Conservation (phyloP, 1,140 invertebrate species). For the Lordiphosa mommai region DNA sequence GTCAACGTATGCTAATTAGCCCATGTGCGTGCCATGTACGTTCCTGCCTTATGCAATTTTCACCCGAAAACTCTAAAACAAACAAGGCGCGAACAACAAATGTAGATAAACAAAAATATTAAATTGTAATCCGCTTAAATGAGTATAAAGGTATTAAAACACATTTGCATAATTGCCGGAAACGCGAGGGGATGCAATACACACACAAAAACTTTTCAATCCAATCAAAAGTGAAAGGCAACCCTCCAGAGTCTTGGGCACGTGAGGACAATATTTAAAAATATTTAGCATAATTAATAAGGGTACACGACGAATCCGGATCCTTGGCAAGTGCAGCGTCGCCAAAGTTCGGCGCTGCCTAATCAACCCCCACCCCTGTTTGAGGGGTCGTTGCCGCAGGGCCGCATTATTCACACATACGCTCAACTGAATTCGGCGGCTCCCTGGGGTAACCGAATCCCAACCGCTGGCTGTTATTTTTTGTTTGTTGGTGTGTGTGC, state of each 20-base stretch:
- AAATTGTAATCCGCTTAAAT: slow-evolving; percentile 80
- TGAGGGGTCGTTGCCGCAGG: slow-evolving; percentile 39
- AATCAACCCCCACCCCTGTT: slow-evolving; percentile 68
- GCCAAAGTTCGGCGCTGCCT: slow-evolving; percentile 60
- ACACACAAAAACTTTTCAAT: slow-evolving; percentile 36
- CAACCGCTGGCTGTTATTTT: slow-evolving; percentile 13
- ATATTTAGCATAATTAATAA: slow-evolving; percentile 79
- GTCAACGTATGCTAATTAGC: slow-evolving; percentile 54
- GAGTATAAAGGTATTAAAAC: slow-evolving; percentile 76
- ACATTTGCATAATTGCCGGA: slow-evolving; percentile 77
- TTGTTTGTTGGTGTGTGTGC: slow-evolving; percentile 43
- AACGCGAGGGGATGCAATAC: slow-evolving; percentile 9
- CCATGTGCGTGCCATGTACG: slow-evolving; percentile 34
- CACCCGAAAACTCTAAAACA: slow-evolving; percentile 20
- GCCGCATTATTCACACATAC: slow-evolving; percentile 74
- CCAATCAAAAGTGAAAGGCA: slow-evolving; percentile 59
- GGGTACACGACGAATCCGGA: slow-evolving; percentile 14
- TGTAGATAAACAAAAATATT: slow-evolving; percentile 74
- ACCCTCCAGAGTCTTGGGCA: slow-evolving; percentile 57
- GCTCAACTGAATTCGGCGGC: slow-evolving; percentile 44
- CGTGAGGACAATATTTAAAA: slow-evolving; percentile 80
- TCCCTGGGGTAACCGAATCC: neutral
- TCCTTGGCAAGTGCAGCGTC: slow-evolving; percentile 52
- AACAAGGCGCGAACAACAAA: slow-evolving; percentile 22
- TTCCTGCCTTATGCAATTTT: slow-evolving; percentile 36